Percentiles rank a stretch among this genome's conserved stretches.
Evolutionary conservation across 2,888 invertebrate genomes (phyloP).

Genomic region (Diplolepis rosae): DNA sequence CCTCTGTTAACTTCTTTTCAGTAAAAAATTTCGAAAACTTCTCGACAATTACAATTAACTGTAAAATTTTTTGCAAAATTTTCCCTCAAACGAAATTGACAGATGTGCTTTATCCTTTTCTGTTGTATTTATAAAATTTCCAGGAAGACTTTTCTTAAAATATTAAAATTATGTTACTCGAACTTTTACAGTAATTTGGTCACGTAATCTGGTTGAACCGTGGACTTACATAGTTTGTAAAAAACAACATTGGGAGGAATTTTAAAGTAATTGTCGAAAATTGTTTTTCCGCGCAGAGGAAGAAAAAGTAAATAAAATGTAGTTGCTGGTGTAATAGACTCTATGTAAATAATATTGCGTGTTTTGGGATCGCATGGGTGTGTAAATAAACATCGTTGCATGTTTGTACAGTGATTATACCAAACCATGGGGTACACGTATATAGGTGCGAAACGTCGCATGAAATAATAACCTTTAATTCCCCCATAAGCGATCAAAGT

Average conservation of each 20-base stretch:
- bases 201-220: too few species aligned
- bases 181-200: too few species aligned
- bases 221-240: too few species aligned
- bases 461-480: constrained; percentile 36
- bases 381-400: constrained; percentile 39
- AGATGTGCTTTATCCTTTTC: too few species aligned
- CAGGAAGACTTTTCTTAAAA: too few species aligned
- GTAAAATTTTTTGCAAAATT: too few species aligned
- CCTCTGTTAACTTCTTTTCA: too few species aligned
- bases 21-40: too few species aligned
- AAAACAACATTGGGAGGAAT: constrained; percentile 7
- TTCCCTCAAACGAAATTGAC: too few species aligned
- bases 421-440: constrained; percentile 27
- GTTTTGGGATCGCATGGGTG: constrained; percentile 40
- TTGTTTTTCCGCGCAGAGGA: constrained; percentile 53
- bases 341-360: constrained; percentile 61
- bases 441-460: constrained; percentile 33
- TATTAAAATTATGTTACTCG: too few species aligned
- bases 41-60: too few species aligned
- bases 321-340: constrained; percentile 49
- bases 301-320: constrained; percentile 52
- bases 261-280: constrained; percentile 60
- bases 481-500: constrained; percentile 22
- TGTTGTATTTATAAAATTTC: too few species aligned
- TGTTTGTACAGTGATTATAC: constrained; percentile 56